These are phyloP conservation scores for Sebastes itinus DNA, from an alignment of 2,797 vertebrate species.

Conservation along the genomic window DNA sequence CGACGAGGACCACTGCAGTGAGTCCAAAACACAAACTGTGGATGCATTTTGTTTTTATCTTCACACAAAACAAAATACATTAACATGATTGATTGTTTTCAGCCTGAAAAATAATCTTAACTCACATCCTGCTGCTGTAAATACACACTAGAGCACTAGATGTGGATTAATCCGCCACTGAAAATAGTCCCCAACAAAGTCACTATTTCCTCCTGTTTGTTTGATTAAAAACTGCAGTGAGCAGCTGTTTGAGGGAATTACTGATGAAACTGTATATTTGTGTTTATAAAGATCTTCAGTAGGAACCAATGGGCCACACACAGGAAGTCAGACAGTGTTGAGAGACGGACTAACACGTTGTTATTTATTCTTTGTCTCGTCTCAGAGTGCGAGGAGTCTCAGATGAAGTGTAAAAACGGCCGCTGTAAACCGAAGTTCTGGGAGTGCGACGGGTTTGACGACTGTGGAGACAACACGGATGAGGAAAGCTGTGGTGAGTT, in stretches of 20 bases:
- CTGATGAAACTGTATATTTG: neutral
- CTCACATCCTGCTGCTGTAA: neutral
- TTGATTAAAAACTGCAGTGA: neutral
- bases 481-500: constrained; percentile 88
- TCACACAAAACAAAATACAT: neutral
- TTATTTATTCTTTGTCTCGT: neutral
- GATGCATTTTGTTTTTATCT: neutral
- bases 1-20: constrained; percentile 88
- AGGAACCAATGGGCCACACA: neutral
- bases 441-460: constrained; percentile 86
- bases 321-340: neutral
- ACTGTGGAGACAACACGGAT: constrained; percentile 90
- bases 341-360: neutral
- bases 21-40: constrained; percentile 10
- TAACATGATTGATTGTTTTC: neutral
- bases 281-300: neutral
- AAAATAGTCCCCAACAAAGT: too few relatives aligned
- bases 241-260: neutral
- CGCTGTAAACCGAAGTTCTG: constrained; percentile 89
- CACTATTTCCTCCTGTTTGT: too few relatives aligned
- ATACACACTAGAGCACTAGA: neutral
- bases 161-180: neutral
- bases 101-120: neutral
- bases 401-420: constrained; percentile 85
- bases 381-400: constrained; percentile 76